Conservation (phyloP, 2,797 vertebrate species). For the Gymnodraco acuticeps region DNA sequence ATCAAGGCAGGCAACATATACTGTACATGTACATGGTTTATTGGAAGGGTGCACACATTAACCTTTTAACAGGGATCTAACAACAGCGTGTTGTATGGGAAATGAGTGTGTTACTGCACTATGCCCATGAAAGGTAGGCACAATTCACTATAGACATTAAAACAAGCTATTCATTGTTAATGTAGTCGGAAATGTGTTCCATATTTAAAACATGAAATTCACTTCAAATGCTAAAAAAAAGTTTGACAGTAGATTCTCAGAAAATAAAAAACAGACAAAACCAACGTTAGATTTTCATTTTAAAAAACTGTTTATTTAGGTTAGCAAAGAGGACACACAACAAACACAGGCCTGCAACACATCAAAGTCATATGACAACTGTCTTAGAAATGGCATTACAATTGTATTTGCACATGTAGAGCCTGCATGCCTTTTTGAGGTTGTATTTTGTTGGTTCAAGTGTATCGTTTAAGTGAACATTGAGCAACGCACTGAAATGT, state of each 20-base stretch:
- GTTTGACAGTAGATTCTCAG: not conserved
- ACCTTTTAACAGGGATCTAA: not conserved
- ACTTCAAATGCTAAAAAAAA: not conserved
- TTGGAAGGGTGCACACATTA: slow-evolving; percentile 10
- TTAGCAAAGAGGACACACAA: not conserved
- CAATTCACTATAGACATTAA: not conserved
- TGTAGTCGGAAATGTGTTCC: not conserved
- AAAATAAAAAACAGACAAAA: no score
- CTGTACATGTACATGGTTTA: not conserved
- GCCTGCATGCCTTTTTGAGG: not conserved
- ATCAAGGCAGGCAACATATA: not conserved
- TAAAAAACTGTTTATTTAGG: not conserved
- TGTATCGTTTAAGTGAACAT: not conserved
- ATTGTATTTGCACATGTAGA: not conserved
- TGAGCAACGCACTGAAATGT: not conserved
- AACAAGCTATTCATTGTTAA: not conserved
- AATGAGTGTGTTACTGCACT: not conserved
- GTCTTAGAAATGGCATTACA: no score
- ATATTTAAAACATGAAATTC: not conserved
- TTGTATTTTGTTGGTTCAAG: not conserved
- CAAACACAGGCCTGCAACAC: not conserved
- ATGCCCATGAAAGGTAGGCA: not conserved
- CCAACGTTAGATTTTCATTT: no score
- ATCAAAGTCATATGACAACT: not conserved
- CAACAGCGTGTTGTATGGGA: slow-evolving; percentile 1